Percentiles rank a stretch among this genome's conserved stretches.
Evolutionary conservation across 2,797 vertebrate genomes (phyloP).

Genomic region (Bradypodion ventrale): DNA sequence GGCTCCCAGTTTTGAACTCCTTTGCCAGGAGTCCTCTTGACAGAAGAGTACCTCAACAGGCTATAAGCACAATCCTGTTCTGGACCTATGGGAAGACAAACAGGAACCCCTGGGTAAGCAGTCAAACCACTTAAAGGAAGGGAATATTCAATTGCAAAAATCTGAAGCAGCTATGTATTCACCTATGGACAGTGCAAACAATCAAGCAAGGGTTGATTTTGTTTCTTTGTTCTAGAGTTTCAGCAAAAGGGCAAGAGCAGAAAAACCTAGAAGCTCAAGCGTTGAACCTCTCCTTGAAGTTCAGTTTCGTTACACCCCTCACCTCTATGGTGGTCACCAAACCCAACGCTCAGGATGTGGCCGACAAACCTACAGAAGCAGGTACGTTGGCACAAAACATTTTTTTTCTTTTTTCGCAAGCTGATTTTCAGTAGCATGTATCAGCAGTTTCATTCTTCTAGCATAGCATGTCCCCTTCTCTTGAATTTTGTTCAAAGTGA

Average conservation of each 20-base stretch:
- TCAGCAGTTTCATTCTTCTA: background rate
- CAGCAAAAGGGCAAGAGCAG: constrained; percentile 69
- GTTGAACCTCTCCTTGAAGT: constrained; percentile 83
- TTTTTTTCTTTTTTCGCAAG: too few relatives aligned
- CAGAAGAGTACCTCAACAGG: too few relatives aligned
- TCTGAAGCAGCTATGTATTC: background rate
- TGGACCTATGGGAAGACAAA: too few relatives aligned
- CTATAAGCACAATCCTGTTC: too few relatives aligned
- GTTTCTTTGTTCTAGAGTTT: constrained; percentile 70
- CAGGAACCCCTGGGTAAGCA: too few relatives aligned
- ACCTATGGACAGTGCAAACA: constrained; percentile 24
- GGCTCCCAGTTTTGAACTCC: too few relatives aligned
- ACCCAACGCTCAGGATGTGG: constrained; percentile 80
- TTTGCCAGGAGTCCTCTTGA: too few relatives aligned
- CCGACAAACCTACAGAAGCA: constrained; percentile 85
- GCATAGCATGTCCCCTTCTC: background rate
- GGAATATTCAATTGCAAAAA: too few relatives aligned
- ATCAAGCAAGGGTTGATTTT: background rate
- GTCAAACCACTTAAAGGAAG: background rate
- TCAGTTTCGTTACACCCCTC: constrained; percentile 89
- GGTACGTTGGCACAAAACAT: constrained; percentile 49
- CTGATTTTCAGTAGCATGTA: too few relatives aligned
- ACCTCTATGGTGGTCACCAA: constrained; percentile 95
- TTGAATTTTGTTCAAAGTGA: background rate
- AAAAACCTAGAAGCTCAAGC: constrained; percentile 72